Evolutionary conservation across 2,888 invertebrate species (phyloP).

Genomic region (Anticlea derivata): DNA sequence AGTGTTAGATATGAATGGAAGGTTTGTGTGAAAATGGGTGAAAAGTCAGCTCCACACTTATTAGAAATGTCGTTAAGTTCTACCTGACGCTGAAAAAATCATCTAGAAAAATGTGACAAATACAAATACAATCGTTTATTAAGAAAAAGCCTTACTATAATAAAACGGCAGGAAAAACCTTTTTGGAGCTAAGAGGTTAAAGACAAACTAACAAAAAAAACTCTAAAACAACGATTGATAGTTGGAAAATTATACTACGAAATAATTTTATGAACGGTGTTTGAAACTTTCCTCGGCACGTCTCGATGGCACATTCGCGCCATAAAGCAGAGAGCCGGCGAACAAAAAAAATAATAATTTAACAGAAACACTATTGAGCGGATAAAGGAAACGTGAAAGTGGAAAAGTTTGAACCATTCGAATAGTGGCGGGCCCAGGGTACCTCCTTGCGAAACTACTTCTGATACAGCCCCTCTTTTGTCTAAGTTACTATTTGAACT

Average conservation of each 20-base stretch:
- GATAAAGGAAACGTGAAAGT: constrained; percentile 77
- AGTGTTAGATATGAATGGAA: too few relatives aligned
- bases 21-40: too few relatives aligned
- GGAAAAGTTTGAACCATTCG: constrained; percentile 75
- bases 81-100: too few relatives aligned
- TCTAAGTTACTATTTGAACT: constrained; percentile 76
- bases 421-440: constrained; percentile 65
- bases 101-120: too few relatives aligned
- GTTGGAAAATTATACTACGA: neutral
- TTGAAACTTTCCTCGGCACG: constrained; percentile 45
- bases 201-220: too few relatives aligned
- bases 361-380: constrained; percentile 71
- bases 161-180: too few relatives aligned
- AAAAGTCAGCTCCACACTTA: too few relatives aligned
- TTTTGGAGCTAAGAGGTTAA: too few relatives aligned
- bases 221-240: neutral
- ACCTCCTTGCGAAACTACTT: constrained; percentile 68
- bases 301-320: constrained; percentile 57
- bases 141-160: too few relatives aligned
- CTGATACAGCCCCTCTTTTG: constrained; percentile 73
- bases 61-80: too few relatives aligned
- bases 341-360: constrained; percentile 75
- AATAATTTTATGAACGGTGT: constrained; percentile 11
- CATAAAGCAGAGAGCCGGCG: constrained; percentile 56
- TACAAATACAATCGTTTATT: too few relatives aligned